phyloP scores from a whole-genome alignment of 2,113 vertebrate genomes.

The Gallinago media region DNA sequence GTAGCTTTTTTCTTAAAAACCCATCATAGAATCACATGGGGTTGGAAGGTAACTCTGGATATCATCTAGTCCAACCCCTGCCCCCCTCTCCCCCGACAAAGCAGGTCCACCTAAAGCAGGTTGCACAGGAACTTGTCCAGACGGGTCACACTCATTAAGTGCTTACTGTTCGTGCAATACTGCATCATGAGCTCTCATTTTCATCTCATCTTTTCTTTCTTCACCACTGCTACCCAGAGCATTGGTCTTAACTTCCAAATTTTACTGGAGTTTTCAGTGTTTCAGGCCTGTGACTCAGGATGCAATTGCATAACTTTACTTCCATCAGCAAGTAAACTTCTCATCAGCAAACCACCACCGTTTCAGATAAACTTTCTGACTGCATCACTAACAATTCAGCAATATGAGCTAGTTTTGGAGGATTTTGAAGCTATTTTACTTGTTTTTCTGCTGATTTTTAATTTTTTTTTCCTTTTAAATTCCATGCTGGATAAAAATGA shows the following conservation, averaged over 20 bases:
- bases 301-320: not conserved
- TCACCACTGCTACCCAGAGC: not conserved
- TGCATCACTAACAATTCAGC: not conserved
- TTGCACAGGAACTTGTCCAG: no score
- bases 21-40: no score
- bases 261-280: not conserved
- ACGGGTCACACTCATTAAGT: not conserved
- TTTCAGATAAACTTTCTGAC: not conserved
- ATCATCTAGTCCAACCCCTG: no score
- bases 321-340: not conserved
- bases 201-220: not conserved
- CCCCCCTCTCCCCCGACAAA: no score
- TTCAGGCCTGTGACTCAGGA: not conserved
- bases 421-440: not conserved
- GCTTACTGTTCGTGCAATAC: not conserved
- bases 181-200: not conserved
- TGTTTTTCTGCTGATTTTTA: not conserved
- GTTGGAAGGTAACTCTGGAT: no score
- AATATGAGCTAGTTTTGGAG: accelerated
- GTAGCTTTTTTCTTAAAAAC: not conserved
- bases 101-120: no score
- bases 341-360: not conserved
- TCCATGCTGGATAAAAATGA: not conserved
- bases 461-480: not conserved
- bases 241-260: not conserved